Evolutionary conservation across 2,797 vertebrate species (phyloP), one percentile per base, ranked within the genome.

Genomic region (Chrosomus eos): DNA sequence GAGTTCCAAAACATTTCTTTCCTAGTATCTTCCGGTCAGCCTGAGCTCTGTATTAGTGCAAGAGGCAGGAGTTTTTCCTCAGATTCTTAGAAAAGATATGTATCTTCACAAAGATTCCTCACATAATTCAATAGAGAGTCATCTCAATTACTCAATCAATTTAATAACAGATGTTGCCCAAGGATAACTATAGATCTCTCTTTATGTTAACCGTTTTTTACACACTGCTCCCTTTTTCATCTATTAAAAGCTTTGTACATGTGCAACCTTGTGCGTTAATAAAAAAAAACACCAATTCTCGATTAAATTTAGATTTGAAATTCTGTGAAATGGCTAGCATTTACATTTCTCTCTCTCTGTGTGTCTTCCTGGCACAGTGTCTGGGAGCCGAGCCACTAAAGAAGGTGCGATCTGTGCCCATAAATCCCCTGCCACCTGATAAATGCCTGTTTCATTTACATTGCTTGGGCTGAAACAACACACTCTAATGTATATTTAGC

Each of bases 371-470:
- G 84, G 64, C 75, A 66, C 11, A 33, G 40, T 58, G 28, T 62
- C 66, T 73, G 75, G 87, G 82, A 82, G 13, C 62, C 7, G 31
- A 77, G 87, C 74, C 87, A 83, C 82, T 87, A 82, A 89, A 85
- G 83, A 87, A 90, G 84, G 89, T 90, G 87, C 48, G 80, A 87
- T 70, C 43, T 71, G 45, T 81, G 80, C 72, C 80, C 68, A 85
- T 90, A 90, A 90, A 90, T 88, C 86, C 80, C 76, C 28, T 62
- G 76, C 81, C 89, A 88, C 87, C 89, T 88, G 89, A 90, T 90
- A 88, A 90, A 90, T 88, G 85, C 76, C 85, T 85, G 76, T 68
- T 87, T 86, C 84, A 88, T 88, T 86, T 88, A 87, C 86, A 88
- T 75, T 82, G 53, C 76, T 38, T 36, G 18, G 68, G 70, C 80